Conservation (phyloP, 2,888 invertebrate species). For the Synergus laeviventris region DNA sequence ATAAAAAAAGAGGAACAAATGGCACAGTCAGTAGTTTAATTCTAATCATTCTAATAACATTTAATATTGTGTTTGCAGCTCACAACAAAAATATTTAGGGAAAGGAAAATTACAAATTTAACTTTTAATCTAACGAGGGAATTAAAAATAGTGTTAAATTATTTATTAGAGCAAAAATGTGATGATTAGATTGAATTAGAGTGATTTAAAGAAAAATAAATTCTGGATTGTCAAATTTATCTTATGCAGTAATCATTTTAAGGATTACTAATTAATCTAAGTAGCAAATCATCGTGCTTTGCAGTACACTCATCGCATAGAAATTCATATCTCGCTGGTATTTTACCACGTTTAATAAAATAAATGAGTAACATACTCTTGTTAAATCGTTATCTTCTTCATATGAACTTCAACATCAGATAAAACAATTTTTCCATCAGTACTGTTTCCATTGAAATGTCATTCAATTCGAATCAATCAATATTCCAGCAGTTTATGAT, state of each 20-base stretch:
- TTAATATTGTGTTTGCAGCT: not conserved
- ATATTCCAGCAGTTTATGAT: not conserved
- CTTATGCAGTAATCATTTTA: not conserved
- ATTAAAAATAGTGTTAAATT: not conserved
- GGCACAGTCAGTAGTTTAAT: not conserved
- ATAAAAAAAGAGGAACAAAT: not conserved
- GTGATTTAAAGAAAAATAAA: not conserved
- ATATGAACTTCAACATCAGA: not conserved
- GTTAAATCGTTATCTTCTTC: slow-evolving; percentile 24
- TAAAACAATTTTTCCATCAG: not conserved
- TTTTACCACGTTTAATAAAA: slow-evolving; percentile 16
- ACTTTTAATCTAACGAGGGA: not conserved
- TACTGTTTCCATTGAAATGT: not conserved
- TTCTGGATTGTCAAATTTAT: not conserved
- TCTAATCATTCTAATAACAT: not conserved
- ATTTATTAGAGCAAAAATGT: not conserved
- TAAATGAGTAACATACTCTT: slow-evolving; percentile 19
- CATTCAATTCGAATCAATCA: not conserved
- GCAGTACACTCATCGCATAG: not conserved
- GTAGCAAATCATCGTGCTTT: not conserved
- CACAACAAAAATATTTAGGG: not conserved
- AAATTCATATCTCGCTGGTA: slow-evolving; percentile 16
- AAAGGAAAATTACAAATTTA: not conserved
- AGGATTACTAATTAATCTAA: not conserved
- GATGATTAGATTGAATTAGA: not conserved